phyloP scores from a whole-genome alignment of 2,113 vertebrate species.

The Rhynchomys soricoides region DNA sequence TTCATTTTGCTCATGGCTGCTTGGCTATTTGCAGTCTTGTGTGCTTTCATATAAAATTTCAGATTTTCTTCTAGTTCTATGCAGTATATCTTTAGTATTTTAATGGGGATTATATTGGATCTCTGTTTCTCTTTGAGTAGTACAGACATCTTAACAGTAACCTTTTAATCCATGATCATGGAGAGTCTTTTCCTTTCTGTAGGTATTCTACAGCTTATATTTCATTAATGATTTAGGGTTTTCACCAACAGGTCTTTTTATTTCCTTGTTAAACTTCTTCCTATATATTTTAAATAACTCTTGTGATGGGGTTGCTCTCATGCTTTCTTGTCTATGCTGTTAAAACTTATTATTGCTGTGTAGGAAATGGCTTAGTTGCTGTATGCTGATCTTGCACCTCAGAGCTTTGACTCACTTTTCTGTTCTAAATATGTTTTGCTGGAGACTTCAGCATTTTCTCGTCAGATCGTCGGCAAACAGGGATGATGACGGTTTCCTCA shows the following conservation, averaged over 20 bases:
- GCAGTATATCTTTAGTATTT: background rate
- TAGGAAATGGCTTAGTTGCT: background rate
- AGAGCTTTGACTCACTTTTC: background rate
- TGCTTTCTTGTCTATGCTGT: background rate
- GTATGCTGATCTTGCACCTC: background rate
- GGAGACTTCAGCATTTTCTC: background rate
- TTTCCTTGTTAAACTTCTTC: background rate
- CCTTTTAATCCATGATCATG: background rate
- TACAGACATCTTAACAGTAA: background rate
- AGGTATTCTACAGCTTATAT: background rate
- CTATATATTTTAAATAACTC: background rate
- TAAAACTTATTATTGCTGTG: background rate
- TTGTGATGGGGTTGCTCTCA: background rate
- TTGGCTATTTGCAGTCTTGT: background rate
- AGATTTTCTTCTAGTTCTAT: background rate
- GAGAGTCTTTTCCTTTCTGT: background rate
- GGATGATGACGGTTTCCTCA: background rate
- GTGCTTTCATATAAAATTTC: background rate
- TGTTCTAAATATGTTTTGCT: background rate
- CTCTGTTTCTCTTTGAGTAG: background rate
- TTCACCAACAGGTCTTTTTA: background rate
- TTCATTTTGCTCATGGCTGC: background rate
- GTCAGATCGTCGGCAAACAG: background rate
- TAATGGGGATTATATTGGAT: background rate
- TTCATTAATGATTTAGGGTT: background rate